Percentiles rank a stretch among this genome's conserved stretches.
Evolutionary conservation across 2,888 invertebrate genomes (phyloP).

Genomic region (Leptopilina syphax): DNA sequence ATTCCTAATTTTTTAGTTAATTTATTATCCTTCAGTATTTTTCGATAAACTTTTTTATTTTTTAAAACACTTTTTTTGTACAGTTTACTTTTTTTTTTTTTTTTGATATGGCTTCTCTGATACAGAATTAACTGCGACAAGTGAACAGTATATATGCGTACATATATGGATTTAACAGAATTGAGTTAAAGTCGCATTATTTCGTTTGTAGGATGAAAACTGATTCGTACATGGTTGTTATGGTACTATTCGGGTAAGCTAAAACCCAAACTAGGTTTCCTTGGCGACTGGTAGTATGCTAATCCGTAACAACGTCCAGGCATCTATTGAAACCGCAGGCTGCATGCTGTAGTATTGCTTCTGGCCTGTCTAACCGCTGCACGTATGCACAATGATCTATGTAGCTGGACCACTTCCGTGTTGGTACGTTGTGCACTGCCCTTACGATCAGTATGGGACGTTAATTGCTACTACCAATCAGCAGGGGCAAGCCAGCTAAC

Average conservation of each 20-base stretch:
- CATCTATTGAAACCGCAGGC: conserved; percentile 65
- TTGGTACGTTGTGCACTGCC: conserved; percentile 60
- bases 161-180: no score
- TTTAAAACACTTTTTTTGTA: no score
- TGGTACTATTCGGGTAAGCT: background rate
- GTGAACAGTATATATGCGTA: no score
- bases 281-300: conserved; percentile 63
- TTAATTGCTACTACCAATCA: conserved; percentile 74
- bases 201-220: no score
- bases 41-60: no score
- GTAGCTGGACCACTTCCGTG: conserved; percentile 61
- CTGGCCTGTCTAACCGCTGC: conserved; percentile 62
- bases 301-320: conserved; percentile 63
- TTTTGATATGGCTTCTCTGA: no score
- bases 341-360: conserved; percentile 55
- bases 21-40: no score
- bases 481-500: conserved; percentile 55
- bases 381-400: conserved; percentile 70
- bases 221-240: no score
- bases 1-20: no score
- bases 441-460: conserved; percentile 67
- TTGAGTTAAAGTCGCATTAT: no score
- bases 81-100: no score
- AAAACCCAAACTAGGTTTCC: conserved; percentile 64
- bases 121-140: no score